Evolutionary conservation across 2,797 vertebrate genomes (phyloP).

Genomic region (Phyllotis vaccarum): DNA sequence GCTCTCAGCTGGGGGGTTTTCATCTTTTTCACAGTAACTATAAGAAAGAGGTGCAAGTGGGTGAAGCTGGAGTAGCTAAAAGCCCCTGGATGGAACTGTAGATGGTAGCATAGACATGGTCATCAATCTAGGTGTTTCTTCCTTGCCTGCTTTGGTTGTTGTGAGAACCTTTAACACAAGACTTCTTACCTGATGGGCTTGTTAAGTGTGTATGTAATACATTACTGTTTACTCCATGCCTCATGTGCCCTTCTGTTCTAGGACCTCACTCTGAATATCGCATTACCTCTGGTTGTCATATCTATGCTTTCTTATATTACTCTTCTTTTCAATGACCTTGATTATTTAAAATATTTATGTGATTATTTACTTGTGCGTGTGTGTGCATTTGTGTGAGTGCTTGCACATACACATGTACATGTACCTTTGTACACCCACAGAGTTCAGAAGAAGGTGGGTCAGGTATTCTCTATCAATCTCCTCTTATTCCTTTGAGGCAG

Average conservation of each 20-base stretch:
- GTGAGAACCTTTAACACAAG: not conserved
- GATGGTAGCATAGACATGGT: not conserved
- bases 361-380: not conserved
- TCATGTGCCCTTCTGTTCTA: not conserved
- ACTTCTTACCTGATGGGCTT: not conserved
- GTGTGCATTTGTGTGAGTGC: not conserved
- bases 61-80: not conserved
- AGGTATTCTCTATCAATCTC: not conserved
- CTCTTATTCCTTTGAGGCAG: not conserved
- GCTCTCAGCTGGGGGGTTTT: not conserved
- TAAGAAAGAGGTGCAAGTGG: not conserved
- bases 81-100: too few relatives aligned
- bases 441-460: not conserved
- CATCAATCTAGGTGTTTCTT: not conserved
- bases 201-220: not conserved
- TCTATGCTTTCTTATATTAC: not conserved
- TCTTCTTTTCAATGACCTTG: conserved; percentile 40
- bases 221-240: not conserved
- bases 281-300: not conserved
- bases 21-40: not conserved
- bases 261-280: not conserved
- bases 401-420: not conserved
- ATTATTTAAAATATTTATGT: not conserved
- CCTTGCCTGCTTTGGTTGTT: not conserved
- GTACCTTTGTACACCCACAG: not conserved